Conservation (phyloP, 2,113 vertebrate genomes). For the Silurus glanis region DNA sequence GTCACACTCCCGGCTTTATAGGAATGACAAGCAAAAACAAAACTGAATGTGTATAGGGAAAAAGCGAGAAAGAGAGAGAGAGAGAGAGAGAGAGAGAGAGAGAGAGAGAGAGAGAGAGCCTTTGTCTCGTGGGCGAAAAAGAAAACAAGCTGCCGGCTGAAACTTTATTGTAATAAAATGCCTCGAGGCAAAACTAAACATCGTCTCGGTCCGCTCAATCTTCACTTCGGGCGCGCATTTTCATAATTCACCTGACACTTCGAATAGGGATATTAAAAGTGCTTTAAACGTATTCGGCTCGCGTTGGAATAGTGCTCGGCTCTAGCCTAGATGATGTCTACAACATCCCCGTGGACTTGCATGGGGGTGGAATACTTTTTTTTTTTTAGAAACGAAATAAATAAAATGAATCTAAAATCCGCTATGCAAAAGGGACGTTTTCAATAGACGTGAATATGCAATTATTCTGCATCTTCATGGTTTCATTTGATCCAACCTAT, state of each 20-base stretch:
- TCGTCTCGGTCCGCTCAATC: constrained; percentile 22
- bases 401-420: neutral
- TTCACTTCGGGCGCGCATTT: constrained; percentile 8
- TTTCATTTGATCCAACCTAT: too few relatives aligned
- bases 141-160: constrained; percentile 42
- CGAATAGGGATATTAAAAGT: constrained; percentile 34
- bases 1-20: constrained; percentile 68
- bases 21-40: constrained; percentile 65
- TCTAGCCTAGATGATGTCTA: neutral
- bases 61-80: neutral
- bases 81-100: neutral
- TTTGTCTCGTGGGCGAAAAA: constrained; percentile 46
- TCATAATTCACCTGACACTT: constrained; percentile 28
- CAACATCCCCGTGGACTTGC: neutral
- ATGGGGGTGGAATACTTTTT: neutral
- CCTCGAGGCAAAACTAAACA: constrained; percentile 37
- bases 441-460: too few relatives aligned
- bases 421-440: too few relatives aligned
- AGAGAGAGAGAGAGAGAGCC: constrained; percentile 7
- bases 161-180: constrained; percentile 44
- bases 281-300: neutral
- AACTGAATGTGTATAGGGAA: constrained; percentile 19
- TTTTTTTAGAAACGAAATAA: neutral
- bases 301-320: neutral
- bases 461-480: too few relatives aligned